phyloP scores from a whole-genome alignment of 2,113 vertebrate species.

The Oreochromis aureus region DNA sequence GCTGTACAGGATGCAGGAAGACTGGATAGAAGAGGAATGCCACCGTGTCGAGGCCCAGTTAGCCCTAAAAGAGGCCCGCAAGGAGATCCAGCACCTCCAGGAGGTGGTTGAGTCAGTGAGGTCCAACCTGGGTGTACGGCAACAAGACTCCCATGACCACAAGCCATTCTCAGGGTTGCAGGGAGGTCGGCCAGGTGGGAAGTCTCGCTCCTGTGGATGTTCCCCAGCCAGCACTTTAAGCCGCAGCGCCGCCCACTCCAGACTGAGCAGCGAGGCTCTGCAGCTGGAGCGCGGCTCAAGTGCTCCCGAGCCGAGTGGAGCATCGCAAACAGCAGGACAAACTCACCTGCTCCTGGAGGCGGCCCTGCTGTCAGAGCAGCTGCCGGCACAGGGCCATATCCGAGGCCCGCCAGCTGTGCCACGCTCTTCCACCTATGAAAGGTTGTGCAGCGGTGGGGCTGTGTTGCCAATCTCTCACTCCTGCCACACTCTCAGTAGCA shows the following conservation, averaged over 20 bases:
- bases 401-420: slow-evolving; percentile 56
- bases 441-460: slow-evolving; percentile 68
- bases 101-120: slow-evolving; percentile 87
- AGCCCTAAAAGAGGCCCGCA: slow-evolving; percentile 90
- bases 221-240: slow-evolving; percentile 88
- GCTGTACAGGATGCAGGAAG: slow-evolving; percentile 93
- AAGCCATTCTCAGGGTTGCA: slow-evolving; percentile 82
- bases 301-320: slow-evolving; percentile 55
- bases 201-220: slow-evolving; percentile 81
- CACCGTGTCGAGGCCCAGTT: slow-evolving; percentile 95
- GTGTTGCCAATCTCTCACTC: slow-evolving; percentile 61
- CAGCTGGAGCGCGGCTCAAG: slow-evolving; percentile 73
- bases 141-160: slow-evolving; percentile 80
- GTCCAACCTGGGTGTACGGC: slow-evolving; percentile 78
- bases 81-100: slow-evolving; percentile 93
- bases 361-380: slow-evolving; percentile 74
- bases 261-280: slow-evolving; percentile 81
- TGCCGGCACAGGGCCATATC: slow-evolving; percentile 27
- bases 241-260: slow-evolving; percentile 83
- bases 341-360: slow-evolving; percentile 79
- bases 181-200: slow-evolving; percentile 55
- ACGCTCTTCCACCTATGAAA: slow-evolving; percentile 78
- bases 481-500: slow-evolving; percentile 63
- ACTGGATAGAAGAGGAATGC: slow-evolving; percentile 98
- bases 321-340: slow-evolving; percentile 63